Conservation (phyloP, 2,113 vertebrate genomes). For the Sander vitreus region DNA sequence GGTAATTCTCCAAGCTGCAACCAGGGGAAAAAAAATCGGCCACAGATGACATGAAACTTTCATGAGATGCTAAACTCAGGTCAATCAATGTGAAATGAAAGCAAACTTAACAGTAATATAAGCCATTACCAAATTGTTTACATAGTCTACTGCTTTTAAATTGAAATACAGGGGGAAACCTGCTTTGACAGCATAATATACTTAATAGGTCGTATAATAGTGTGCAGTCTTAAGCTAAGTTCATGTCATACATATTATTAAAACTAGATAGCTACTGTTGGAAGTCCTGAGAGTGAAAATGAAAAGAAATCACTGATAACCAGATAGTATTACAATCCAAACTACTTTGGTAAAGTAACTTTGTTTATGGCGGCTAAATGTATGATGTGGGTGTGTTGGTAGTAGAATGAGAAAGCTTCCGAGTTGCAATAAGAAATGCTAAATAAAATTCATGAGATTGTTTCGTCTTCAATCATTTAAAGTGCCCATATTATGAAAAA, state of each 20-base stretch:
- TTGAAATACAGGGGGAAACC: neutral
- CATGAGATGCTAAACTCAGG: conserved; percentile 15
- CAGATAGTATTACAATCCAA: neutral
- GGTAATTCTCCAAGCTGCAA: conserved; percentile 15
- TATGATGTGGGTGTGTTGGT: neutral
- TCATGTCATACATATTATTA: neutral
- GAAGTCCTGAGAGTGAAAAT: neutral
- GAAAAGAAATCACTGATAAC: neutral
- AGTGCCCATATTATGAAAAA: too few species aligned
- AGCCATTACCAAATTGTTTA: neutral
- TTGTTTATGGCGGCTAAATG: neutral
- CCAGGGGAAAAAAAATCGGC: neutral
- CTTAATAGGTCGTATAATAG: neutral
- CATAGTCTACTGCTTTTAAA: neutral
- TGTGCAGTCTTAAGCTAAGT: neutral
- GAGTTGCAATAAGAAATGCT: neutral
- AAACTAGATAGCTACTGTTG: neutral
- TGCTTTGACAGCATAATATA: neutral
- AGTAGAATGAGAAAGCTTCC: neutral
- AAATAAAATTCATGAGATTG: neutral
- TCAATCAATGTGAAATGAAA: conserved; percentile 29
- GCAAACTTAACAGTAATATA: neutral
- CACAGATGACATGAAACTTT: conserved; percentile 19
- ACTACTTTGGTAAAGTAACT: neutral
- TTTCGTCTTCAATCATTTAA: neutral